These are phyloP conservation scores for Lanistes nyassanus DNA, from an alignment of 1,140 invertebrate species.

Conservation along the genomic window DNA sequence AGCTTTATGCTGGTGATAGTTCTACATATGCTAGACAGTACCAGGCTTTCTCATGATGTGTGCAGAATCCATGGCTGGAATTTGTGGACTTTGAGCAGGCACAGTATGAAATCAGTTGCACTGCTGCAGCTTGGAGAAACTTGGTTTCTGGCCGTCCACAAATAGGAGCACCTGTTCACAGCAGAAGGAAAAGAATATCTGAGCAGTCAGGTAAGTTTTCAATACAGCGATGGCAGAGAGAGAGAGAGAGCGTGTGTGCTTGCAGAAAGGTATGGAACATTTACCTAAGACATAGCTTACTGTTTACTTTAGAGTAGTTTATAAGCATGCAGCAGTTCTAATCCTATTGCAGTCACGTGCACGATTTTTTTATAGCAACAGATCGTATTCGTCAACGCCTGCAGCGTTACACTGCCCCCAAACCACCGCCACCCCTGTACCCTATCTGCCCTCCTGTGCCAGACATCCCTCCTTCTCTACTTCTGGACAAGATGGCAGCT, in stretches of 20 bases:
- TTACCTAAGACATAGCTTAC: no score
- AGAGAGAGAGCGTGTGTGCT: no score
- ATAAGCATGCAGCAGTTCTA: no score
- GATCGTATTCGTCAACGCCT: conserved; percentile 67
- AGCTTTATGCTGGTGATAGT: no score
- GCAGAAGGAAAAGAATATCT: no score
- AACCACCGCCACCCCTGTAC: conserved; percentile 44
- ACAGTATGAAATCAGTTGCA: conserved; percentile 40
- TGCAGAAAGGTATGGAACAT: no score
- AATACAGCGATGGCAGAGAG: background rate
- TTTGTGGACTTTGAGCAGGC: conserved; percentile 74
- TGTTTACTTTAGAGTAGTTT: no score
- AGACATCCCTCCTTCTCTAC: conserved; percentile 44
- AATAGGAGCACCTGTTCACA: background rate
- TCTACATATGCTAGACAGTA: no score
- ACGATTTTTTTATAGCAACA: conserved; percentile 40
- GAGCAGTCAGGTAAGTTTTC: background rate
- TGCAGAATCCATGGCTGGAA: conserved; percentile 75
- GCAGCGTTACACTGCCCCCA: conserved; percentile 72
- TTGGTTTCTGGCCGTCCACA: conserved; percentile 14
- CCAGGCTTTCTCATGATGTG: no score
- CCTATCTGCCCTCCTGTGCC: conserved; percentile 51
- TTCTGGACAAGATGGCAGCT: conserved; percentile 49
- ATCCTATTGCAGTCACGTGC: background rate
- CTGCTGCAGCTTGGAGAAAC: conserved; percentile 48